Base-by-base conservation (phyloP, 2,113 vertebrate species). In the Psettodes erumei region DNA sequence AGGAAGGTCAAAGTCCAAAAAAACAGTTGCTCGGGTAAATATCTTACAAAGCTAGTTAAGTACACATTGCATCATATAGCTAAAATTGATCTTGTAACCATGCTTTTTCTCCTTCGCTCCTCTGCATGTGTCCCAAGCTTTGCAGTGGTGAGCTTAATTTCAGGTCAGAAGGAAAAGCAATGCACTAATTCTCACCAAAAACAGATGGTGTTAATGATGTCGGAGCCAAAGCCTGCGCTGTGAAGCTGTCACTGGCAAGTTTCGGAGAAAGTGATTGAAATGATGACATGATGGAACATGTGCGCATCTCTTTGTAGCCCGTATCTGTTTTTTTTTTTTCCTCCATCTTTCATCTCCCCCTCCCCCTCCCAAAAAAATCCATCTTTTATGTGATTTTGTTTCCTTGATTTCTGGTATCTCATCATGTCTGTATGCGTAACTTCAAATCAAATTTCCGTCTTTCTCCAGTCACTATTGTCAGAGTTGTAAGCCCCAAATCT, bases 401-500 rank as follows among this genome's bases (percentile, higher is more conserved):
- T 58, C 67, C 70, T 85, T 82, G 51, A 80, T 84, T 87, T 77
- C 72, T 23, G 43, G 27, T 82, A 68, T 84, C 70, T 79, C 50
- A 37, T 84, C 61, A 81, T 78, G 67, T 75, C 76, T 83, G 67
- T 78, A 47, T 79, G 66, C 82, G 78, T 83, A 76, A 82, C 70
- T 78, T 88, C n/a, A 72, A 86, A 88, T 88, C 71, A 65, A 72
- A 88, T 86, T 79, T 86, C 64, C 21, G 4, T 74, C 71, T 86
- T 70, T 51, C 64, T 80, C 25, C 77, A 71, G 79, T 83, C 63
- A 53, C 67, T 82, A 80, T 88, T 84, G 81, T 85, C 77, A 83
- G 69, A 78, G 60, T 71, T 85, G 75, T 83, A 88, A 89, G 74
- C 80, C 71, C 50, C 37, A 88, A 90, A 91, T 88, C 85, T 85